phyloP scores from a whole-genome alignment of 2,888 invertebrate genomes.

The Griposia aprilina region DNA sequence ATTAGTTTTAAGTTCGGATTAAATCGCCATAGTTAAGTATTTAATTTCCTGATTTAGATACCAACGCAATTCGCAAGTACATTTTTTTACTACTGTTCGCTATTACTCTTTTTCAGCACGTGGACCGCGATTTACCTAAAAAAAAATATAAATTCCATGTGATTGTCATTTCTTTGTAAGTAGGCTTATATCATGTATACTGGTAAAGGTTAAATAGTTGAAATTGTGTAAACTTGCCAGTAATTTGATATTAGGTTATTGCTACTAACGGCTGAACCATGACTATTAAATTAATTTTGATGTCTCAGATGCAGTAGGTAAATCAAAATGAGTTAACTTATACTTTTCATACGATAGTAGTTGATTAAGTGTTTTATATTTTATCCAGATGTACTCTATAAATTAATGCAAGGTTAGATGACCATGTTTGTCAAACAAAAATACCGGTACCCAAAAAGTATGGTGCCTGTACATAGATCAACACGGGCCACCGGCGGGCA shows the following conservation, averaged over 20 bases:
- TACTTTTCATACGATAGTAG: not conserved
- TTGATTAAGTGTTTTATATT: not conserved
- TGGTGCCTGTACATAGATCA: too few species aligned
- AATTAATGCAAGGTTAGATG: not conserved
- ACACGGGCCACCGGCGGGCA: too few species aligned
- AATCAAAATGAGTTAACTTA: not conserved
- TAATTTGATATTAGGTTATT: constrained; percentile 10
- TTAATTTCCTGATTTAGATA: constrained; percentile 33
- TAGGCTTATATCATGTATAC: not conserved
- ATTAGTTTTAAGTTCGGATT: constrained; percentile 55
- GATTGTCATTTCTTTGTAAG: not conserved
- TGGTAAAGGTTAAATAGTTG: not conserved
- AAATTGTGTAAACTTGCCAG: not conserved
- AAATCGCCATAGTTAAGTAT: constrained; percentile 59
- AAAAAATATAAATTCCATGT: not conserved
- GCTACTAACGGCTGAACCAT: constrained; percentile 17
- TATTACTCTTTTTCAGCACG: not conserved
- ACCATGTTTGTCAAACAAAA: not conserved
- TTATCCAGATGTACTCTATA: not conserved
- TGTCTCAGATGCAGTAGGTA: constrained; percentile 4
- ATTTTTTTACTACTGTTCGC: constrained; percentile 2
- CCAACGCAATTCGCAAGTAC: constrained; percentile 15
- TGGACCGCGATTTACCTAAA: constrained; percentile 1
- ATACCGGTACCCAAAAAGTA: not conserved
- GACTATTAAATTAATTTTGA: constrained; percentile 35